Evolutionary conservation across 2,113 vertebrate species (phyloP), one percentile per base, ranked within the genome.

Genomic region (Neolamprologus longior): DNA sequence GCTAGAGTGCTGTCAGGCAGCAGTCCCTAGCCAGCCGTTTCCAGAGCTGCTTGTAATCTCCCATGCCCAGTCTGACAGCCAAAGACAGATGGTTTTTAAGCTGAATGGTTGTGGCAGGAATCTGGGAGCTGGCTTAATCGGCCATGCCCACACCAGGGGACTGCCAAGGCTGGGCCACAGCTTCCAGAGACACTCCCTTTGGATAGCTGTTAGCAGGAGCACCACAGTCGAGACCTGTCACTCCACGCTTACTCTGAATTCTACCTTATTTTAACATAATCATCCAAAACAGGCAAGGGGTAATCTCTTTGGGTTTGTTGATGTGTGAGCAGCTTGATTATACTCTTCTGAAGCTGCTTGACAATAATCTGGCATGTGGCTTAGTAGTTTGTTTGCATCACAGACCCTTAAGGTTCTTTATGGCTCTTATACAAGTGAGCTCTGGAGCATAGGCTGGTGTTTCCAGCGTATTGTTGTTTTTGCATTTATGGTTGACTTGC

Each of bases 81-180:
- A 93, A 93, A 93, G 94, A 96, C 96, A 96, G 96, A 96, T 95
- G 95, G 94, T 96, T 96, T 95, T 93, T 92, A 96, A 96, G 93
- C 92, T 93, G 95, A 96, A 95, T 95, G 95, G 93, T 93, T 95
- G 91, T 94, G 93, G 93, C 93, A 94, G 90, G 91, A 95, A 94
- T 93, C 91, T 88, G 94, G 90, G 91, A 92, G 86, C 90, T 85
- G 90, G 90, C 88, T 95, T 93, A 95, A 95, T 94, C 90, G 86
- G 91, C 91, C 93, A 63, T 95, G 89, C 82, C 91, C 88, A 85
- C 91, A 82, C 91, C 91, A 84, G 80, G 94, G 93, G 94, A 95
- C 92, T 92, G 92, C 95, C 94, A 95, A 90, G 89, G 87, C 92
- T 83, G 93, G 93, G 90, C 84, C 85, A 55, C 63, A 26, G 82